Evolutionary conservation across 2,888 invertebrate genomes (phyloP).

Genomic region (Apotomis betuletana): DNA sequence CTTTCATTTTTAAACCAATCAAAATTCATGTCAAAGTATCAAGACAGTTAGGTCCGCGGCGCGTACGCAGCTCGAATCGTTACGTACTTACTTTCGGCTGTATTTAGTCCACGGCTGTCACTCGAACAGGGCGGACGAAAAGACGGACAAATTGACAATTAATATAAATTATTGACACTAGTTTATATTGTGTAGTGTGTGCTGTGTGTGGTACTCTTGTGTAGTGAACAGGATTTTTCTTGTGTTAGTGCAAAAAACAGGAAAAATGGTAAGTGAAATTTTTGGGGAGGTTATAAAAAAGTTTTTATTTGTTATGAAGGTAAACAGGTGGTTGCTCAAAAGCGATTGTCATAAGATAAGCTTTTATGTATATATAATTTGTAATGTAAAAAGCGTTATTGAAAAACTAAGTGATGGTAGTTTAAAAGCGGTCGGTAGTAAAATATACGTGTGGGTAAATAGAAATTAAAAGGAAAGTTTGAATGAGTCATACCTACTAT

Average conservation of each 20-base stretch:
- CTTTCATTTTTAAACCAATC: slow-evolving; percentile 75
- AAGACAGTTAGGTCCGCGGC: slow-evolving; percentile 76
- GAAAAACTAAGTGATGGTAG: neutral
- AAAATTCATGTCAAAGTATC: slow-evolving; percentile 74
- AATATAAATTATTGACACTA: slow-evolving; percentile 54
- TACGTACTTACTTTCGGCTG: slow-evolving; percentile 70
- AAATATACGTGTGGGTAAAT: slow-evolving; percentile 27
- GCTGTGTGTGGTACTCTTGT: slow-evolving; percentile 55
- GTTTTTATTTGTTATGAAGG: slow-evolving; percentile 11
- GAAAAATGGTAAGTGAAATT: slow-evolving; percentile 70
- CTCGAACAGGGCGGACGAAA: slow-evolving; percentile 71
- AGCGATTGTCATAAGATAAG: neutral
- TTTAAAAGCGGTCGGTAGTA: neutral
- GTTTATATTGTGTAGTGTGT: slow-evolving; percentile 55
- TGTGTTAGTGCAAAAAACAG: slow-evolving; percentile 55
- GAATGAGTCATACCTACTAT: slow-evolving; percentile 18
- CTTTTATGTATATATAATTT: neutral
- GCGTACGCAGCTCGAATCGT: slow-evolving; percentile 72
- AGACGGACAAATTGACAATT: slow-evolving; percentile 56
- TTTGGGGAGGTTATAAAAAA: neutral
- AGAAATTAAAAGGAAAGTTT: slow-evolving; percentile 38
- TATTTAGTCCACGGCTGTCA: slow-evolving; percentile 79
- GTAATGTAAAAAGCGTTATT: neutral
- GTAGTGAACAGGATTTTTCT: slow-evolving; percentile 42
- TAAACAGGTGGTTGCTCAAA: slow-evolving; percentile 20